Evolutionary conservation across 2,113 vertebrate genomes (phyloP).

Genomic region (Sceloporus undulatus): DNA sequence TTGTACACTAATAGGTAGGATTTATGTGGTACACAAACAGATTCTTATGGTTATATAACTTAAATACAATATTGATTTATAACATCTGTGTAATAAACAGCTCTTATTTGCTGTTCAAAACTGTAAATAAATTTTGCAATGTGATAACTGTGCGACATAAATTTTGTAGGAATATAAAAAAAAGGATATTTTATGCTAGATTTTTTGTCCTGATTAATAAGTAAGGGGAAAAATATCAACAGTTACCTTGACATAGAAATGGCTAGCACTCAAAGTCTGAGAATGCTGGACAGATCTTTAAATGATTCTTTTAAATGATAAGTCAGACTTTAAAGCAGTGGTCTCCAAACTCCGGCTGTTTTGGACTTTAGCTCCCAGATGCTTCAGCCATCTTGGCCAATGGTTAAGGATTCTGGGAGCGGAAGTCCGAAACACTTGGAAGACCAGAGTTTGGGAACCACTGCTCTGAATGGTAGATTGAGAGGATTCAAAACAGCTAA

Average conservation of each 20-base stretch:
- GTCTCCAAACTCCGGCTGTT: no score
- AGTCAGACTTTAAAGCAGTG: no score
- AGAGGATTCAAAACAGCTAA: no score
- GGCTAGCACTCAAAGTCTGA: neutral
- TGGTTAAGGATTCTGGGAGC: no score
- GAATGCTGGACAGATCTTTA: neutral
- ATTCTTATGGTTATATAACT: constrained; percentile 57
- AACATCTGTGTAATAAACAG: constrained; percentile 55
- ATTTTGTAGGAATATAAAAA: constrained; percentile 58
- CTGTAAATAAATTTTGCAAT: constrained; percentile 60
- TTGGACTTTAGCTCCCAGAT: no score
- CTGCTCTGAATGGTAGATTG: no score
- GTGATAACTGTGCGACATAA: constrained; percentile 47
- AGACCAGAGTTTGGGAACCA: no score
- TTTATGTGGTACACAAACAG: constrained; percentile 11
- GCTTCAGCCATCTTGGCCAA: no score
- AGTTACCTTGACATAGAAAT: neutral
- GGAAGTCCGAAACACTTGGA: no score
- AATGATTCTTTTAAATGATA: no score
- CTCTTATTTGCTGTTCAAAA: constrained; percentile 64
- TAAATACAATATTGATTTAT: constrained; percentile 66
- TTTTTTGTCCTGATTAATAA: constrained; percentile 47
- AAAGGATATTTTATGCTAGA: constrained; percentile 54
- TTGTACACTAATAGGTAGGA: neutral
- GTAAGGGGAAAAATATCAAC: constrained; percentile 48